Percentiles rank a stretch among this genome's conserved stretches.
Conservation (phyloP, 1,140 invertebrate genomes). For the honey bee (Apis mellifera) region DNA sequence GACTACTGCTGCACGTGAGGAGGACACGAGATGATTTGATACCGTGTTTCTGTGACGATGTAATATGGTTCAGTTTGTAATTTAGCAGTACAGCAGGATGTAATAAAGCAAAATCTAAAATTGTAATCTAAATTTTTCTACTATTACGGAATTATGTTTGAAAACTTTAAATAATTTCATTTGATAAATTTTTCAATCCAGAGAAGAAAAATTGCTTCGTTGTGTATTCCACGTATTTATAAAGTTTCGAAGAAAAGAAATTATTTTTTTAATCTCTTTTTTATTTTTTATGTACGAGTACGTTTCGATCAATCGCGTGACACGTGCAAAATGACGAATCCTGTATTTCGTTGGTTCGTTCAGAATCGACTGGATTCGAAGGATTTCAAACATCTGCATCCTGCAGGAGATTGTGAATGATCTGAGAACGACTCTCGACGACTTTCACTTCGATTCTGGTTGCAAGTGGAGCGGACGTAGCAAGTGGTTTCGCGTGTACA, state of each 20-base stretch:
- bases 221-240: too few relatives aligned
- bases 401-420: constrained; percentile 64
- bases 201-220: too few relatives aligned
- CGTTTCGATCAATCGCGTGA: constrained; percentile 23
- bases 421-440: constrained; percentile 58
- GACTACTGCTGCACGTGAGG: neutral
- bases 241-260: too few relatives aligned
- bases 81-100: neutral
- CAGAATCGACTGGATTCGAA: constrained; percentile 39
- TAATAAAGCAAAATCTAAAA: too few relatives aligned
- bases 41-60: neutral
- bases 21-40: neutral
- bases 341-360: constrained; percentile 10
- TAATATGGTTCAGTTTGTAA: neutral
- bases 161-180: too few relatives aligned
- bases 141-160: too few relatives aligned
- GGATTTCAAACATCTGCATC: constrained; percentile 67
- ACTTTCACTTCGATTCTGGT: constrained; percentile 71
- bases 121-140: too few relatives aligned
- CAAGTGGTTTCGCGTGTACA: constrained; percentile 57
- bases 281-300: too few relatives aligned
- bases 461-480: constrained; percentile 70
- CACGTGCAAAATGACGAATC: constrained; percentile 9
- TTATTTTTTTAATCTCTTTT: too few relatives aligned
- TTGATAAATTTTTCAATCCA: too few relatives aligned